A percentile compares a stretch with the other conserved stretches of the same genome.
These are phyloP conservation scores for Enteromius paludinosus DNA, from an alignment of 2,797 vertebrate species.

Conservation along the genomic window DNA sequence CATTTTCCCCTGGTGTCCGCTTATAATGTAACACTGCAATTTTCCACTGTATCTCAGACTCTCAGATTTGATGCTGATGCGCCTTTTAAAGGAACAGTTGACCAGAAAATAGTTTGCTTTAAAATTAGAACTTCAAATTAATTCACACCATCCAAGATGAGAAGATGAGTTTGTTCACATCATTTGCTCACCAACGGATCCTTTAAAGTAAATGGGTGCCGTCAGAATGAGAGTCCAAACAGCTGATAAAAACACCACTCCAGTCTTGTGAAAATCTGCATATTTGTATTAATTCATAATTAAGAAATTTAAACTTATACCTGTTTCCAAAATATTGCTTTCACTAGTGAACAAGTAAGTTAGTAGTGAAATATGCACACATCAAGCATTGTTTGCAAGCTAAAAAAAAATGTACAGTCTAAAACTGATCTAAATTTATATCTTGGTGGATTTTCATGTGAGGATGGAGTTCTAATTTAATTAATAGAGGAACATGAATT, in stretches of 20 bases:
- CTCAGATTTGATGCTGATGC: neutral
- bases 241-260: too few relatives aligned
- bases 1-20: neutral
- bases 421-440: too few relatives aligned
- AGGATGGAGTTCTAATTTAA: too few relatives aligned
- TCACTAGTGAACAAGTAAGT: too few relatives aligned
- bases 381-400: too few relatives aligned
- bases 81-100: neutral
- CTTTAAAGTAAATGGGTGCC: neutral
- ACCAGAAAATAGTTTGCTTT: neutral
- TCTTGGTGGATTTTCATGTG: too few relatives aligned
- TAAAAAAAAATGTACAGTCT: too few relatives aligned
- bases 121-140: neutral
- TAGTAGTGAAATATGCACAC: too few relatives aligned
- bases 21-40: neutral
- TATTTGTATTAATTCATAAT: neutral
- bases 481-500: too few relatives aligned
- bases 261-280: neutral
- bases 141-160: neutral
- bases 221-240: neutral
- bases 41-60: neutral
- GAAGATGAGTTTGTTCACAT: neutral
- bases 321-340: too few relatives aligned
- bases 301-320: neutral
- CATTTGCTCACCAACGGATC: neutral